phyloP scores from a whole-genome alignment of 2,113 vertebrate genomes.

The Nematolebias whitei region DNA sequence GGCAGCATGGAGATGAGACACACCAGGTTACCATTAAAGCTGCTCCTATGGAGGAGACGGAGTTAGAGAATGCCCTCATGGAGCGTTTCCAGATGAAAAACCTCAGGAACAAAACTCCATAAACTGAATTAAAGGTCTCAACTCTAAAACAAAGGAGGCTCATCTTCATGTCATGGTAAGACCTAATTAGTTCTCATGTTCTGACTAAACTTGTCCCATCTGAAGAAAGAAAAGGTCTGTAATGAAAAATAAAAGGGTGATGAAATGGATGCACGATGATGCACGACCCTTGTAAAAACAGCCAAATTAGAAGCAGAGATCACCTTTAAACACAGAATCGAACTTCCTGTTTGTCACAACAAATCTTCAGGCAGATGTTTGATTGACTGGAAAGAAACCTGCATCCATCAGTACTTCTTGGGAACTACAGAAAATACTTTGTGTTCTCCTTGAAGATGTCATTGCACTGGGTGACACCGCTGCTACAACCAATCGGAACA shows the following conservation, averaged over 20 bases:
- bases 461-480: too few relatives aligned
- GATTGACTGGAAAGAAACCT: too few relatives aligned
- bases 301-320: conserved; percentile 7
- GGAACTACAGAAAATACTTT: too few relatives aligned
- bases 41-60: background rate
- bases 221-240: conserved; percentile 43
- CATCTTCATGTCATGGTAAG: conserved; percentile 50
- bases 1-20: conserved; percentile 24
- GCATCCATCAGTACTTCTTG: too few relatives aligned
- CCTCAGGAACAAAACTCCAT: conserved; percentile 54
- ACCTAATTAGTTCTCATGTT: conserved; percentile 63
- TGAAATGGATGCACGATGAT: conserved; percentile 17
- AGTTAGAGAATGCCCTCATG: conserved; percentile 22
- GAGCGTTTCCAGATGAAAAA: conserved; percentile 47
- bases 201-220: conserved; percentile 52
- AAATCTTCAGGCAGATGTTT: too few relatives aligned
- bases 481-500: too few relatives aligned
- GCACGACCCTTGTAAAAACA: conserved; percentile 2
- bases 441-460: too few relatives aligned
- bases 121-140: conserved; percentile 31
- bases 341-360: too few relatives aligned
- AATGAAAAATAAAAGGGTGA: conserved; percentile 51
- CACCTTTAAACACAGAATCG: background rate
- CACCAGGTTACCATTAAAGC: conserved; percentile 56
- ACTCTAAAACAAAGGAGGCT: conserved; percentile 43